Evolutionary conservation across 2,797 vertebrate genomes (phyloP), one percentile per base, ranked within the genome.

Genomic region (Galago senegalensis): DNA sequence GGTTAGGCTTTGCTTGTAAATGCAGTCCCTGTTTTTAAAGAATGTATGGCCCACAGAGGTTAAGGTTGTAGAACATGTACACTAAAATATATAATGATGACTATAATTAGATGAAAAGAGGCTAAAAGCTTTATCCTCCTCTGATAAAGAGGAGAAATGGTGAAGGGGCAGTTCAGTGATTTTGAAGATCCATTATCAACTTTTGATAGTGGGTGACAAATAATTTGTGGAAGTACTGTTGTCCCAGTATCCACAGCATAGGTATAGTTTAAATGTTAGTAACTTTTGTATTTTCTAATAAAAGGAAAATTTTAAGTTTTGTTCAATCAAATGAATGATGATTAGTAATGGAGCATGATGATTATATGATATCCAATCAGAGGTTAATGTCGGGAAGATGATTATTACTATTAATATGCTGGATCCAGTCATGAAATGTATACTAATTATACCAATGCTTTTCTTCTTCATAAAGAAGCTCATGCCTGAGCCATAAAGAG

Each of bases 301-400:
- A 91, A 63, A 40, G 73, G 9, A 85, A 93, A 93, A 75, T 21
- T 79, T 81, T 72, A 60, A 83, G 80, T 84, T 90, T 82, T 60
- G 46, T 89, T 73, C 58, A 69, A 13, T 85, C 27, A 92, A 73
- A 92, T 79, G 63, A 46, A 53, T 91, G 85, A 88, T 94, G 75
- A 58, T 3, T 67, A 76, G 69, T 86, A 91, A 95, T 94, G 70
- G 17, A 91, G 75, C 49, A 91, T 93, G 58, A 86, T 85, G 46
- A 88, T 82, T 96, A 91, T 75, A 83, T 67, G 63, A 12, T 70
- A 91, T 91, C 40, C 65, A 96, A 72, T 94, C 34, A 94, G 58
- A 95, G 27, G 94, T 94, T 91, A 94, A 95, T 96, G 96, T 89
- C 0, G 5, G 65, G 29, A 93, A 93, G 49, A 82, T 83, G 58